Evolutionary conservation across 2,113 vertebrate genomes (phyloP).

Genomic region (Ivindomyrus marchei): DNA sequence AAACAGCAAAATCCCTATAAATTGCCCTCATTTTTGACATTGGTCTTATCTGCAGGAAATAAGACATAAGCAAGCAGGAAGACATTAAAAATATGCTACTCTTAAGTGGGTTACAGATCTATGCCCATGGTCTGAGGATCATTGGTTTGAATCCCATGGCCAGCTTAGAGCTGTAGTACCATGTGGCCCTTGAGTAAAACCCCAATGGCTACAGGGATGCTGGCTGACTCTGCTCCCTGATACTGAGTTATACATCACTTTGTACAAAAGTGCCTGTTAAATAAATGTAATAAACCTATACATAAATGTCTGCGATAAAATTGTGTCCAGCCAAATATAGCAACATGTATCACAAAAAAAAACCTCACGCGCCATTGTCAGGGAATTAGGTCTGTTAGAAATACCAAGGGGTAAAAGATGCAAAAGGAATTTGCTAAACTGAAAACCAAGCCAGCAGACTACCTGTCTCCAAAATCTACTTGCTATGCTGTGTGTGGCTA

Average conservation of each 20-base stretch:
- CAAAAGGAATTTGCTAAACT: not conserved
- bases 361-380: not conserved
- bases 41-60: not conserved
- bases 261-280: not conserved
- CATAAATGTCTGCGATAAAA: not conserved
- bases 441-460: not conserved
- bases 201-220: not conserved
- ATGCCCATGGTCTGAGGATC: not conserved
- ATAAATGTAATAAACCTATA: not conserved
- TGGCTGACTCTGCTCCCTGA: not conserved
- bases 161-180: not conserved
- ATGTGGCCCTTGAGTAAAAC: not conserved
- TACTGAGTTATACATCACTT: not conserved
- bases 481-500: not conserved
- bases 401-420: not conserved
- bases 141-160: not conserved
- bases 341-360: not conserved
- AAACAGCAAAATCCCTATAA: not conserved
- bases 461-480: not conserved
- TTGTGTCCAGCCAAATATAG: not conserved
- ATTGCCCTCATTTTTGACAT: no score
- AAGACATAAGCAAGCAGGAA: not conserved
- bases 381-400: not conserved
- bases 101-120: not conserved
- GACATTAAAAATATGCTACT: not conserved